A percentile compares a stretch with the other conserved stretches of the same genome.
Evolutionary conservation across 2,888 invertebrate species (phyloP).

Genomic region (Mesorhabditis sp.): DNA sequence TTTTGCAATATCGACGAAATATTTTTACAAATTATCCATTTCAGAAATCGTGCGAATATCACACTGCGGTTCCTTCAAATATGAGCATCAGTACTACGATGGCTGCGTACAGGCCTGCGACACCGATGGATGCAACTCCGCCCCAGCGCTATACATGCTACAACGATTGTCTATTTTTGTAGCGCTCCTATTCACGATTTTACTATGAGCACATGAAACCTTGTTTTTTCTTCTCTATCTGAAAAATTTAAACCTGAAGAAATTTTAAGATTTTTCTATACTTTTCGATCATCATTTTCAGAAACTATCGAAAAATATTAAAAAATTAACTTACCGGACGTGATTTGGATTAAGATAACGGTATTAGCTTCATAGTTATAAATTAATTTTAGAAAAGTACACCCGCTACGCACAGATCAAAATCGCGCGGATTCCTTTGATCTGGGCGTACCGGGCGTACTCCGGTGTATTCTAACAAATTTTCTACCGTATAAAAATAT

Average conservation of each 20-base stretch:
- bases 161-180: background rate
- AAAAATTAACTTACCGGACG: no score
- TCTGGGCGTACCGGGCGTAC: no score
- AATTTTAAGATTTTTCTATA: background rate
- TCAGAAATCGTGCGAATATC: constrained; percentile 87
- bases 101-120: constrained; percentile 53
- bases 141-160: constrained; percentile 7
- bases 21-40: constrained; percentile 10
- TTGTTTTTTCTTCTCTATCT: background rate
- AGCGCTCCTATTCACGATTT: background rate
- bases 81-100: constrained; percentile 59
- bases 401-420: no score
- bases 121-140: constrained; percentile 52
- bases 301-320: no score
- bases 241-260: background rate
- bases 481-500: no score
- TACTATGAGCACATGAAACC: background rate
- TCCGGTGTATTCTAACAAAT: no score
- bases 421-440: no score
- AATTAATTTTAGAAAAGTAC: no score
- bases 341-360: no score
- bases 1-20: no score
- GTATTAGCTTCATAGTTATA: no score
- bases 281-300: no score
- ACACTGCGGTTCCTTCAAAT: constrained; percentile 92